These are phyloP conservation scores for Rhinophrynus dorsalis DNA, from an alignment of 2,797 vertebrate species.

Conservation along the genomic window DNA sequence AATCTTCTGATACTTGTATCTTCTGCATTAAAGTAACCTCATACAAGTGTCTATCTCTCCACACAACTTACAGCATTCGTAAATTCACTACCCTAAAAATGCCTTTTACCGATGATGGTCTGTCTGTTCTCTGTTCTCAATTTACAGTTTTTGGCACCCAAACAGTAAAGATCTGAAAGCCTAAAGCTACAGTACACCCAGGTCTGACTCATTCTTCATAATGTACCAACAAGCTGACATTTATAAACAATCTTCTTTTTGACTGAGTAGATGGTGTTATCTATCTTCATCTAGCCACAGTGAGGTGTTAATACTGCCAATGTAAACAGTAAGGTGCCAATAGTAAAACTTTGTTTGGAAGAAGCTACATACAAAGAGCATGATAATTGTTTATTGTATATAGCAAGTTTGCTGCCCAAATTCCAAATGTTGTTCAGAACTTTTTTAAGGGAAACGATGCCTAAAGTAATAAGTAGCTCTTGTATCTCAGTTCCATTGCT, in stretches of 20 bases:
- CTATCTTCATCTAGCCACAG: constrained; percentile 2
- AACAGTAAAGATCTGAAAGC: background rate
- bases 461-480: too few relatives aligned
- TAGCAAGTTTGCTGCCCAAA: background rate
- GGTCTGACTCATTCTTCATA: constrained; percentile 14
- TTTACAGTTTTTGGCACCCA: background rate
- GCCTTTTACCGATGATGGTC: too few relatives aligned
- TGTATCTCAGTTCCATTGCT: too few relatives aligned
- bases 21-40: too few relatives aligned
- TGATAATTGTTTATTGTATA: background rate
- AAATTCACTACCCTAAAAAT: too few relatives aligned
- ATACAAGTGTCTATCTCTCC: too few relatives aligned
- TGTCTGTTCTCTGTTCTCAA: too few relatives aligned
- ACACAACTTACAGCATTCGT: too few relatives aligned
- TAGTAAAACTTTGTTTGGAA: constrained; percentile 1
- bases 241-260: constrained; percentile 10
- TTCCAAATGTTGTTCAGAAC: background rate
- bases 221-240: constrained; percentile 23
- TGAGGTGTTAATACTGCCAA: constrained; percentile 20
- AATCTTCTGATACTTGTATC: too few relatives aligned
- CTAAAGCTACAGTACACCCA: background rate
- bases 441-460: background rate
- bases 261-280: constrained; percentile 12
- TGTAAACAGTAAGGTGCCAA: constrained; percentile 8
- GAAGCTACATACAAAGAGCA: background rate